Percentiles rank a stretch among this genome's conserved stretches.
Conservation (phyloP, 2,888 invertebrate species). For the Caenorhabditis drosophilae region DNA sequence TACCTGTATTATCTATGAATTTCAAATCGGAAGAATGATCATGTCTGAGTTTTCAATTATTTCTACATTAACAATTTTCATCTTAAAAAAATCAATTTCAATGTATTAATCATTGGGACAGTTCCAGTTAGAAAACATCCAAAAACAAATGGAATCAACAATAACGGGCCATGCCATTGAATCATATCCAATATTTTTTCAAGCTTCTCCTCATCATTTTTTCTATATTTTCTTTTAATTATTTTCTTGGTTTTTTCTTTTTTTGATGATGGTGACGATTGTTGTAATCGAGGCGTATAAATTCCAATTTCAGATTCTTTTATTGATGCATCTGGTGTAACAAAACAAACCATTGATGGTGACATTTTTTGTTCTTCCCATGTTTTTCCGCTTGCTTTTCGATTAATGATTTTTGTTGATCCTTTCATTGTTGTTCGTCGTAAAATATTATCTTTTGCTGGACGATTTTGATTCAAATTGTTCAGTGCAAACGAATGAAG, state of each 20-base stretch:
- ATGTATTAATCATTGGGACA: conserved; percentile 10
- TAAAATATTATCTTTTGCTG: conserved; percentile 19
- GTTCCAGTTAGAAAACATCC: conserved; percentile 23
- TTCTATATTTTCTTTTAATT: neutral
- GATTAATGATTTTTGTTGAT: too few species aligned
- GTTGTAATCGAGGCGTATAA: conserved; percentile 21
- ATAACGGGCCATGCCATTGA: conserved; percentile 16
- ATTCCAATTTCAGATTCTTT: conserved; percentile 7
- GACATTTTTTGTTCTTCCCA: neutral
- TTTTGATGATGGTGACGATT: conserved; percentile 15
- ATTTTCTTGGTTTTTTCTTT: neutral
- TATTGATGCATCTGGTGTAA: conserved; percentile 26
- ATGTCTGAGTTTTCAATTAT: too few species aligned
- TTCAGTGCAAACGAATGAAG: conserved; percentile 26
- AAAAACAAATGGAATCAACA: conserved; percentile 11
- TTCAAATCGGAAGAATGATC: too few species aligned
- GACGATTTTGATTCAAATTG: conserved; percentile 18
- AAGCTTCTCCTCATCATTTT: conserved; percentile 3
- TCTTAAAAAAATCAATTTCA: neutral
- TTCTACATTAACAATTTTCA: too few species aligned
- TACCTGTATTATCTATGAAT: too few species aligned
- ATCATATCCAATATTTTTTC: conserved; percentile 9
- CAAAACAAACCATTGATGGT: conserved; percentile 13
- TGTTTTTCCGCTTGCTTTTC: too few species aligned
- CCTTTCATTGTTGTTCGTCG: conserved; percentile 31